These are phyloP conservation scores for Tricholauxania praeusta DNA, from an alignment of 2,888 invertebrate genomes.

Conservation along the genomic window DNA sequence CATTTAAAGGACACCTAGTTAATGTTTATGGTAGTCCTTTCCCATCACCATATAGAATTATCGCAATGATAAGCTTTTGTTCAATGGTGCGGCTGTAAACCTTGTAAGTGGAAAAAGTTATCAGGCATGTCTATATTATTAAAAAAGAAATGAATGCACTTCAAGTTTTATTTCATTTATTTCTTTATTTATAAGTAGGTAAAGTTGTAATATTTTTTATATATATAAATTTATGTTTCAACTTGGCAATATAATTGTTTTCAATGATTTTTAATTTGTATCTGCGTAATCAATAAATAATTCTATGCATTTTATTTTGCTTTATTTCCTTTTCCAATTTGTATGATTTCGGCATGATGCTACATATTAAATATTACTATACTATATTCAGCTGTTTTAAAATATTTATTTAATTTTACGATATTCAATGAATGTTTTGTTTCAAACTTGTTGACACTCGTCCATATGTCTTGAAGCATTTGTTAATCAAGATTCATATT, in stretches of 20 bases:
- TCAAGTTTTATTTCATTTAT: neutral
- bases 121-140: too few species aligned
- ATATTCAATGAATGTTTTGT: slow-evolving; percentile 26
- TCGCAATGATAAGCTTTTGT: too few species aligned
- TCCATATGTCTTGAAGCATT: slow-evolving; percentile 12
- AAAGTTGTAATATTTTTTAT: slow-evolving; percentile 18
- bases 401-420: slow-evolving; percentile 22
- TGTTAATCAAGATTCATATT: slow-evolving; percentile 26
- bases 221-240: slow-evolving; percentile 34
- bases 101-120: too few species aligned
- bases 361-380: slow-evolving; percentile 33
- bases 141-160: too few species aligned
- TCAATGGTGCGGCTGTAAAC: too few species aligned
- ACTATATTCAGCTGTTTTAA: slow-evolving; percentile 29
- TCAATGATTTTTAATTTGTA: slow-evolving; percentile 12
- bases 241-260: slow-evolving; percentile 35
- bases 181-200: slow-evolving; percentile 26
- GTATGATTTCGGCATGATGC: slow-evolving; percentile 27
- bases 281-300: slow-evolving; percentile 34
- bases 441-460: neutral
- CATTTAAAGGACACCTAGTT: too few species aligned
- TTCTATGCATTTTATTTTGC: slow-evolving; percentile 15
- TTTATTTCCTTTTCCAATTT: slow-evolving; percentile 20
- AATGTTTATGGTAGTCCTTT: too few species aligned
- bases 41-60: too few species aligned